Conservation (phyloP, 1,140 invertebrate genomes). For the Calliphora vicina region DNA sequence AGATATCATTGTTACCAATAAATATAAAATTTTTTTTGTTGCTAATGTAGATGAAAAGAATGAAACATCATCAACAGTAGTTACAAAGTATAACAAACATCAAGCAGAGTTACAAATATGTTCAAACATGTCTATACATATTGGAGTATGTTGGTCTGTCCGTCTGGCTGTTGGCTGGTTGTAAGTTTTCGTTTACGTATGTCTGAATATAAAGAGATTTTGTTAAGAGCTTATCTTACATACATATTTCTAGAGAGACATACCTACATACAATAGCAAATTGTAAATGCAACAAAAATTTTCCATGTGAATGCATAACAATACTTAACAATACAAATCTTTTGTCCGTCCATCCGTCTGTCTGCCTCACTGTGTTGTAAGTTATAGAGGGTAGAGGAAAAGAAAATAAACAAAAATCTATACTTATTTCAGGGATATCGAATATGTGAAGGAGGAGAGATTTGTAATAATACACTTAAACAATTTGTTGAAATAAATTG, state of each 20-base stretch:
- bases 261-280: neutral
- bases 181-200: too few species aligned
- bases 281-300: conserved; percentile 22
- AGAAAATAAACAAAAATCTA: too few species aligned
- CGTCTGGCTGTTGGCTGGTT: too few species aligned
- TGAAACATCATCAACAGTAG: conserved; percentile 13
- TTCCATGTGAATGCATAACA: conserved; percentile 23
- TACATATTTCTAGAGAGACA: neutral
- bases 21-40: neutral
- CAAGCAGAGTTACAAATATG: neutral
- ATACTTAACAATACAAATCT: conserved; percentile 8
- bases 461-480: too few species aligned
- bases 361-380: too few species aligned
- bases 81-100: neutral
- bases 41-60: neutral
- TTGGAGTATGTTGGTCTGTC: too few species aligned
- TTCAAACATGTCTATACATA: neutral
- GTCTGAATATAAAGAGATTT: neutral
- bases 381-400: too few species aligned
- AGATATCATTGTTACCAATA: conserved; percentile 28
- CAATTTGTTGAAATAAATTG: too few species aligned
- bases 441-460: too few species aligned
- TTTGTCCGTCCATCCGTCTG: neutral
- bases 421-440: too few species aligned
- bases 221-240: neutral